Base-by-base conservation (phyloP, 2,888 invertebrate species). In the Fabriciana adippe region DNA sequence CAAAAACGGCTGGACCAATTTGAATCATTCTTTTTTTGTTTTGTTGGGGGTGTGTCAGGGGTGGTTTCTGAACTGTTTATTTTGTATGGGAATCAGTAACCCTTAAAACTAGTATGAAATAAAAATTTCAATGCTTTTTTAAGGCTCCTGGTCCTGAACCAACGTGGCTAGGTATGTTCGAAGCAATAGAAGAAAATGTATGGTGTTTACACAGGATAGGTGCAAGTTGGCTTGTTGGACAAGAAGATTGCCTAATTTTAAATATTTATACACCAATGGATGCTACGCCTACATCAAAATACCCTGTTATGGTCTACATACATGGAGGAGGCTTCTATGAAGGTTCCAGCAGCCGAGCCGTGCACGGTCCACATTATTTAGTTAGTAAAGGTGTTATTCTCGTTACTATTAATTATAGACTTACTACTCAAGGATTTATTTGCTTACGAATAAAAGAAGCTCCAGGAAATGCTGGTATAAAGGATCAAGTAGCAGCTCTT, bases 281-380 rank as follows among this genome's bases (percentile, higher is more conserved):
- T 16, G 68, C 76, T 0, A 35, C 61, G 1, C 56, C 74, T 0
- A 66, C 72, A 3, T 73, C 75, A 1, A 76, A 73, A 8, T 73
- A 88, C 16, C 88, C 91, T 0, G 89, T 91, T 13, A 91, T 92
- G 91, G 81, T 87, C 4, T 90, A 80, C 67, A 81, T 91, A 2
- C 91, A 91, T 41, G 91, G 90, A 16, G 92, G 92, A 69, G 90
- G 85, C 0, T 92, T 78, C 72, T 86, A 81, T 50, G 75, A 83
- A 59, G 90, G 90, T 0, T 87, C 88, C 0, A 81, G 81, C 0
- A 76, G 79, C 4, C 75, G 76, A 1, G 6, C 79, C 0, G 6
- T 88, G 2, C 90, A 87, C 21, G 90, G 89, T 0, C 89, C 90
- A 0, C 80, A 85, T 26, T 86, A 86, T 67, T 74, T 92, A 56